Percentiles rank a stretch among this genome's conserved stretches.
These are phyloP conservation scores for Rhipidura dahli DNA, from an alignment of 2,113 vertebrate genomes.

Conservation along the genomic window DNA sequence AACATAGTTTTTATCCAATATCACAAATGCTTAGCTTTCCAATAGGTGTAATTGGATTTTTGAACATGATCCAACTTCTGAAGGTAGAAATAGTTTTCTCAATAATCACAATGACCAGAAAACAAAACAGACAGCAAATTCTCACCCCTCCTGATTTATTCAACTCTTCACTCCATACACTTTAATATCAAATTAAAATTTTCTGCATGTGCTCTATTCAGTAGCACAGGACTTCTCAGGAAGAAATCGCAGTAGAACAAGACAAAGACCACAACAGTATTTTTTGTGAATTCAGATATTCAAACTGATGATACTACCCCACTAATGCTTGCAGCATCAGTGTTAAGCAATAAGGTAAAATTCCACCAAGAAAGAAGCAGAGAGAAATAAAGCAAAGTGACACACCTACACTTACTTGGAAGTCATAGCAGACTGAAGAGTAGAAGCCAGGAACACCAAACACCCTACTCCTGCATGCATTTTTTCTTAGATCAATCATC, in stretches of 20 bases:
- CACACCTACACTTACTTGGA: not conserved
- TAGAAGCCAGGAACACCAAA: not conserved
- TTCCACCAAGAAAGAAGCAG: not conserved
- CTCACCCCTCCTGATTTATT: not conserved
- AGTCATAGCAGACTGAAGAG: not conserved
- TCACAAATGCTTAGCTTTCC: not conserved
- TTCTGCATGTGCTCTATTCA: not conserved
- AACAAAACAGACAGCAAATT: not conserved
- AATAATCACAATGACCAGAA: not conserved
- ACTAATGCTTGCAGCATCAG: not conserved
- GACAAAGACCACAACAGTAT: not conserved
- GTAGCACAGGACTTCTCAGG: not conserved
- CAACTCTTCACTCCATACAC: not conserved
- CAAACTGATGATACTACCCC: not conserved
- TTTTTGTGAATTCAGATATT: not conserved
- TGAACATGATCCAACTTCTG: not conserved
- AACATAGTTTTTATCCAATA: not conserved
- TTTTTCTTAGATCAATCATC: not conserved
- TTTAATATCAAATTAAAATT: not conserved
- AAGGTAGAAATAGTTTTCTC: not conserved
- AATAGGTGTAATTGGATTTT: not conserved
- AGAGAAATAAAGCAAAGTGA: not conserved
- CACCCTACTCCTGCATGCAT: not conserved
- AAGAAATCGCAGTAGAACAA: not conserved
- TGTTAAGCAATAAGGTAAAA: not conserved